These are phyloP conservation scores for Synanthedon andrenaeformis DNA, from an alignment of 2,888 invertebrate genomes.

Conservation along the genomic window DNA sequence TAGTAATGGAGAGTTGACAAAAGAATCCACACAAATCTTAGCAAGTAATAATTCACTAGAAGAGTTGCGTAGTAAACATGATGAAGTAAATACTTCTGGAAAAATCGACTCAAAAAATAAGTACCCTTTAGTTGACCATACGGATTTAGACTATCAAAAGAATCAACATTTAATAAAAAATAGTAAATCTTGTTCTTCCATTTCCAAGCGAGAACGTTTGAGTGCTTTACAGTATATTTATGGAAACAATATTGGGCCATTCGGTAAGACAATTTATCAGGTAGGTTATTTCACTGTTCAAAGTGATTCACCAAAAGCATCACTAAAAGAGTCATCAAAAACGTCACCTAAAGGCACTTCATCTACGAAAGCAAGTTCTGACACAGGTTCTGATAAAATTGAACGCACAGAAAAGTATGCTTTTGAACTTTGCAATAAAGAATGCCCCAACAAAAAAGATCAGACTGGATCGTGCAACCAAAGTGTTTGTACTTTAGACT, in stretches of 20 bases:
- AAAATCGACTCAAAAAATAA: too few species aligned
- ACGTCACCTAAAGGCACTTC: constrained; percentile 9
- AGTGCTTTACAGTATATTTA: constrained; percentile 42
- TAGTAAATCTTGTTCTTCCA: constrained; percentile 25
- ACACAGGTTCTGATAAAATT: constrained; percentile 14
- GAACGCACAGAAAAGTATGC: constrained; percentile 14
- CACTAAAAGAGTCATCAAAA: constrained; percentile 10
- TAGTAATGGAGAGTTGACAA: too few species aligned
- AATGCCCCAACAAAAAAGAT: constrained; percentile 18
- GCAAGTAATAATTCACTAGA: too few species aligned
- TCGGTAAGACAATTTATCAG: constrained; percentile 34
- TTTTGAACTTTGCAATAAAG: constrained; percentile 21
- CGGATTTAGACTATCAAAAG: too few species aligned
- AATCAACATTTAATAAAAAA: constrained; percentile 5
- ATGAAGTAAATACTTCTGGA: too few species aligned
- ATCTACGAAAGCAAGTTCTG: constrained; percentile 10
- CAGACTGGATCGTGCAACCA: constrained; percentile 11
- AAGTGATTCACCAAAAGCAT: constrained; percentile 8
- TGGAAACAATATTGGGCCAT: constrained; percentile 20
- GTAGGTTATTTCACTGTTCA: constrained; percentile 49
- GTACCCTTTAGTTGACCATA: too few species aligned
- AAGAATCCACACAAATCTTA: too few species aligned
- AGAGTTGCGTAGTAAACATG: too few species aligned
- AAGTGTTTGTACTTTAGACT: constrained; percentile 26
- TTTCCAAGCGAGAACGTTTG: constrained; percentile 15